A percentile compares a stretch with the other conserved stretches of the same genome.
Evolutionary conservation across 2,113 vertebrate genomes (phyloP).

Genomic region (Leptodactylus fuscus): DNA sequence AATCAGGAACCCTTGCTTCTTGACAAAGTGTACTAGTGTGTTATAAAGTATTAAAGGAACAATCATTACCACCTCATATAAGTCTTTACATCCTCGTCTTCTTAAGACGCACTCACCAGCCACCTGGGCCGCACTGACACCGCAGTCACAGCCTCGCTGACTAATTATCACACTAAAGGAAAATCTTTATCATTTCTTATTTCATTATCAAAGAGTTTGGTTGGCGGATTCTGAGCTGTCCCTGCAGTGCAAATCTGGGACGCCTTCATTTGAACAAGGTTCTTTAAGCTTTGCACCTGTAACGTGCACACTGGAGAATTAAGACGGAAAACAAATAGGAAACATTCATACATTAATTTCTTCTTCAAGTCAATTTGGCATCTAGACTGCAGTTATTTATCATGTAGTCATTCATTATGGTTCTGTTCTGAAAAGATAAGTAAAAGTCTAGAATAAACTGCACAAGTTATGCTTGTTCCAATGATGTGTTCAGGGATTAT

Average conservation of each 20-base stretch:
- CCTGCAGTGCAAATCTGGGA: background rate
- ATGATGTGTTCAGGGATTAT: background rate
- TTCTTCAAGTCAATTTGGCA: conserved; percentile 4
- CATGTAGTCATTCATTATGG: background rate
- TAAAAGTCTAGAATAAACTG: background rate
- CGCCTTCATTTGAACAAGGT: background rate
- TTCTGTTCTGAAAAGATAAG: background rate
- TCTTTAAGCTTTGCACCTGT: conserved; percentile 2
- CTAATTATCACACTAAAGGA: conserved; percentile 49
- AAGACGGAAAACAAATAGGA: background rate
- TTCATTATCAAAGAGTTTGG: conserved; percentile 22
- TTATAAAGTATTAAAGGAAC: conserved; percentile 63
- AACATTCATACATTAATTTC: no score
- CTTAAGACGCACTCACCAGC: conserved; percentile 49
- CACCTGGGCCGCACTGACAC: conserved; percentile 27
- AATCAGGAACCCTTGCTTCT: conserved; percentile 67
- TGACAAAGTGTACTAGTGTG: conserved; percentile 68
- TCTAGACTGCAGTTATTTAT: background rate
- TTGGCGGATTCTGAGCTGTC: background rate
- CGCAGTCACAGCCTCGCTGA: conserved; percentile 13
- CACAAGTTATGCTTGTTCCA: background rate
- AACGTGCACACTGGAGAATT: background rate
- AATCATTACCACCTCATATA: conserved; percentile 62
- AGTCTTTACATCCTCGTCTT: conserved; percentile 59
- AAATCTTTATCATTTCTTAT: conserved; percentile 40